Percentiles rank a stretch among this genome's conserved stretches.
phyloP scores from a whole-genome alignment of 2,113 vertebrate genomes.

The Callospermophilus lateralis region DNA sequence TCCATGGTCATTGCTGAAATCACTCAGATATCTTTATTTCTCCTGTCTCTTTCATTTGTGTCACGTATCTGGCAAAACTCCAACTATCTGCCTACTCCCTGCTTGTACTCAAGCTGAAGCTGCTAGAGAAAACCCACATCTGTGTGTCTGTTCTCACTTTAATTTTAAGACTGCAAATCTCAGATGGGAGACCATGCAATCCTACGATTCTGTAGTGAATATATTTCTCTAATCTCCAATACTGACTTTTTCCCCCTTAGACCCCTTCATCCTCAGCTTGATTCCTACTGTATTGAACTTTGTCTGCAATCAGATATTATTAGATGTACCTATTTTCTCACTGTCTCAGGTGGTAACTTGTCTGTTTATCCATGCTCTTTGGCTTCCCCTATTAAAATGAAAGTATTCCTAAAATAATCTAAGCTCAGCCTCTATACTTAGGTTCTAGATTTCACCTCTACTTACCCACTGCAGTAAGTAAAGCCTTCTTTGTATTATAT shows the following conservation, averaged over 20 bases:
- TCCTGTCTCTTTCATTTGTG: not conserved
- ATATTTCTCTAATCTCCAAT: constrained; percentile 20
- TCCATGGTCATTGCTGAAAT: not conserved
- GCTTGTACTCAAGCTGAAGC: constrained; percentile 27
- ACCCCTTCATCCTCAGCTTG: not conserved
- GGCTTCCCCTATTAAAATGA: not conserved
- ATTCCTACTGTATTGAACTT: not conserved
- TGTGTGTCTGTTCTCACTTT: constrained; percentile 59
- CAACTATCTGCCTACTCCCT: constrained; percentile 4
- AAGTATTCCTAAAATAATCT: not conserved
- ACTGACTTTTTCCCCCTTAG: not conserved
- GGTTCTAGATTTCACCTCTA: not conserved
- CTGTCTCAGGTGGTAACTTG: not conserved
- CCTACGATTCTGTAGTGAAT: not conserved
- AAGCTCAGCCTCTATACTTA: not conserved
- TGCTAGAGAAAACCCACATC: constrained; percentile 52
- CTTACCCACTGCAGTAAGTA: not conserved
- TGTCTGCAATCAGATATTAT: not conserved
- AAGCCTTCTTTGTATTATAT: not conserved
- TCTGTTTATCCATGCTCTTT: not conserved
- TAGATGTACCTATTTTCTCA: not conserved
- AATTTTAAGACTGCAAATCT: constrained; percentile 49
- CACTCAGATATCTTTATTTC: not conserved
- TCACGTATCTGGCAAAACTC: constrained; percentile 7
- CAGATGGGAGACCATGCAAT: not conserved